Conservation (phyloP, 2,888 invertebrate species). For the Ennomos erosarius region DNA sequence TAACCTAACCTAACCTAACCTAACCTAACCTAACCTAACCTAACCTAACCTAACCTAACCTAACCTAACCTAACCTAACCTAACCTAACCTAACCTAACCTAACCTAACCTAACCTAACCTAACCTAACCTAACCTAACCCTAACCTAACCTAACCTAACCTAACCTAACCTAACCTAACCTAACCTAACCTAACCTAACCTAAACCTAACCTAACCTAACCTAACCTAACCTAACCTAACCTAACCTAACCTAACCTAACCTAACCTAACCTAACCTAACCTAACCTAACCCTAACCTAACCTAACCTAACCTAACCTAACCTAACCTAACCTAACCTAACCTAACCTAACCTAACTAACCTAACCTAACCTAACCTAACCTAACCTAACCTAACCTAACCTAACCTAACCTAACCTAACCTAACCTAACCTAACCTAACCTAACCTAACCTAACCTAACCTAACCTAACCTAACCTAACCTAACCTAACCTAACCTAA, state of each 20-base stretch:
- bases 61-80: conserved; percentile 34
- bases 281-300: conserved; percentile 23
- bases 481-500: conserved; percentile 20
- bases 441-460: conserved; percentile 20
- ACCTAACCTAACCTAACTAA: conserved; percentile 25
- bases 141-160: no score
- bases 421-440: conserved; percentile 19
- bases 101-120: conserved; percentile 36
- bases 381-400: conserved; percentile 4
- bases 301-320: conserved; percentile 23
- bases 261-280: conserved; percentile 24
- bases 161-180: conserved; percentile 27
- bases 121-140: conserved; percentile 31
- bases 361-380: conserved; percentile 28
- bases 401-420: conserved; percentile 20
- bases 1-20: conserved; percentile 36
- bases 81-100: conserved; percentile 26
- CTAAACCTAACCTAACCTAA: no score
- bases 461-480: conserved; percentile 21
- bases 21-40: conserved; percentile 38
- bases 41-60: conserved; percentile 37
- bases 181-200: conserved; percentile 23
- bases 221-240: conserved; percentile 22
- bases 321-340: conserved; percentile 22
- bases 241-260: conserved; percentile 18